These are phyloP conservation scores for Luehdorfia chinensis DNA, from an alignment of 1,140 invertebrate species.

Conservation along the genomic window DNA sequence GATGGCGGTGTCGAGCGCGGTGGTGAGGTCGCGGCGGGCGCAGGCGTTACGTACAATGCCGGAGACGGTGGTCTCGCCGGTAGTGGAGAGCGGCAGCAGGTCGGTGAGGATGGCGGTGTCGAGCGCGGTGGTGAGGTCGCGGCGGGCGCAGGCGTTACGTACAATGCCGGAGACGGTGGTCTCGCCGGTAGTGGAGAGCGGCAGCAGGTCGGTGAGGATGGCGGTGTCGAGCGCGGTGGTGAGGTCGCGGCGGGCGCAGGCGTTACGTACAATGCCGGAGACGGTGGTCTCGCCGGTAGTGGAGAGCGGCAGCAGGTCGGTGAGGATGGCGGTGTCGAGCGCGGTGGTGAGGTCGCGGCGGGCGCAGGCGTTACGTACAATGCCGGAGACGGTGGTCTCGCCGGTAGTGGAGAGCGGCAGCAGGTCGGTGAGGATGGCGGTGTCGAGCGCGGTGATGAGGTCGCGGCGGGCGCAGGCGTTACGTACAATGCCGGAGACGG, in stretches of 20 bases:
- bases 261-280: slow-evolving; percentile 93
- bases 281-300: slow-evolving; percentile 87
- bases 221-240: slow-evolving; percentile 91
- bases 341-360: slow-evolving; percentile 87
- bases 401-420: slow-evolving; percentile 79
- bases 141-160: too few relatives aligned
- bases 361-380: slow-evolving; percentile 92
- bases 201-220: slow-evolving; percentile 86
- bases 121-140: too few relatives aligned
- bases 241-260: slow-evolving; percentile 88
- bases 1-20: too few relatives aligned
- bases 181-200: slow-evolving; percentile 80
- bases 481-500: too few relatives aligned
- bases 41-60: too few relatives aligned
- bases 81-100: too few relatives aligned
- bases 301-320: slow-evolving; percentile 79
- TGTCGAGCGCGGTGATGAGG: slow-evolving; percentile 89
- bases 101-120: too few relatives aligned
- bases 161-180: slow-evolving; percentile 95
- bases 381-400: slow-evolving; percentile 91
- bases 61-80: too few relatives aligned
- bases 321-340: slow-evolving; percentile 93
- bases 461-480: slow-evolving; percentile 88
- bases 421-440: slow-evolving; percentile 89
- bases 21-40: too few relatives aligned